Conservation (phyloP, 2,113 vertebrate species). For the Bolborhynchus lineola region DNA sequence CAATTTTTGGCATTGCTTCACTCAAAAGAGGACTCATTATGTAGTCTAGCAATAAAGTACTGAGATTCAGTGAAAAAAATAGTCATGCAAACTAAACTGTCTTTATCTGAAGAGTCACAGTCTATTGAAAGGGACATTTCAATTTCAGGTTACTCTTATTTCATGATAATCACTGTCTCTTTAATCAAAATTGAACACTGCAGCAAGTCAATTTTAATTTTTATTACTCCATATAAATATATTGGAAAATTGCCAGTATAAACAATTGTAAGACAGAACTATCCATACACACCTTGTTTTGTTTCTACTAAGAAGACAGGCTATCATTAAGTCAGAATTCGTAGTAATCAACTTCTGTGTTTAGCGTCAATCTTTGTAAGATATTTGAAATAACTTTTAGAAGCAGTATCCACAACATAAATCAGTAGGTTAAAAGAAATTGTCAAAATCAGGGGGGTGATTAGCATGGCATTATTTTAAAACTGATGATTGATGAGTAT, state of each 20-base stretch:
- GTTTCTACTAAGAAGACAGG: slow-evolving; percentile 13
- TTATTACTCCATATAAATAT: slow-evolving; percentile 26
- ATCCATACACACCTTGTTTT: neutral
- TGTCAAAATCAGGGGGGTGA: neutral
- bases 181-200: slow-evolving; percentile 32
- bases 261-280: slow-evolving; percentile 7
- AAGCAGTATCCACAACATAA: neutral
- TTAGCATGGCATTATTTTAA: neutral
- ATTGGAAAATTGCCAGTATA: slow-evolving; percentile 24
- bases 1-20: neutral
- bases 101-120: neutral
- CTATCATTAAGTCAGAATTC: slow-evolving; percentile 47
- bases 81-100: neutral
- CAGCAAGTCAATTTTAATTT: slow-evolving; percentile 11
- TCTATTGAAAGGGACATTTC: slow-evolving; percentile 5
- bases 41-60: neutral
- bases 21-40: neutral
- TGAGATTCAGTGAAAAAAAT: neutral
- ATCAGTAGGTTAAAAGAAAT: slow-evolving; percentile 4
- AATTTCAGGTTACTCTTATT: slow-evolving; percentile 2
- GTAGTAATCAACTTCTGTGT: slow-evolving; percentile 12
- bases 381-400: slow-evolving; percentile 14
- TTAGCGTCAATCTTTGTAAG: slow-evolving; percentile 7
- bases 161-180: neutral
- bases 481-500: neutral